Percentiles rank a stretch among this genome's conserved stretches.
Evolutionary conservation across 2,888 invertebrate species (phyloP).

Genomic region (Noctua janthe): DNA sequence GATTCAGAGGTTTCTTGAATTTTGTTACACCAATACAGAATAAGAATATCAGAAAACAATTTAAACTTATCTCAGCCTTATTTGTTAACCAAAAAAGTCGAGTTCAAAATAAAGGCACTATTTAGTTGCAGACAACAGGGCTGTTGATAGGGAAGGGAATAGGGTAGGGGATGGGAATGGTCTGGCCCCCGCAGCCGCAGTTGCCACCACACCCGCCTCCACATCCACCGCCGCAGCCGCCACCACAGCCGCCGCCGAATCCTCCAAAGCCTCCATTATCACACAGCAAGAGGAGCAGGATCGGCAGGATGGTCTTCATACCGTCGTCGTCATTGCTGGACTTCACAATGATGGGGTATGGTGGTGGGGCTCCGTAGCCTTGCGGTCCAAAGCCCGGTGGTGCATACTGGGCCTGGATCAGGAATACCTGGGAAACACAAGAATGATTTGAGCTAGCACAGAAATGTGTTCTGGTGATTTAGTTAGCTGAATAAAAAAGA

Average conservation of each 20-base stretch:
- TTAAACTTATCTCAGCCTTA: neutral
- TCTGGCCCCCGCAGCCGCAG: conserved; percentile 63
- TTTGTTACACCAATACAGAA: neutral
- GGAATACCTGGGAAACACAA: conserved; percentile 66
- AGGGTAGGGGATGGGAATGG: conserved; percentile 76
- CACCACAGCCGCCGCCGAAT: conserved; percentile 61
- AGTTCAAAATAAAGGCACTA: neutral
- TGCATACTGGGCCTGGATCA: conserved; percentile 73
- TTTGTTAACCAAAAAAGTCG: neutral
- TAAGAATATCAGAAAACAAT: neutral
- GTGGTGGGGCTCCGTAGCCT: conserved; percentile 68
- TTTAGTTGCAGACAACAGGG: conserved; percentile 63
- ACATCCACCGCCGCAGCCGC: conserved; percentile 55
- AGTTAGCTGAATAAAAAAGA: neutral
- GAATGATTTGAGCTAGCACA: neutral
- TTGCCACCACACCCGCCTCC: conserved; percentile 64
- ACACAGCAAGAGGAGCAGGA: conserved; percentile 75
- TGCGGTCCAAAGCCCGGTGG: conserved; percentile 61
- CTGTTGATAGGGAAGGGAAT: conserved; percentile 73
- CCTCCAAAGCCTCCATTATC: conserved; percentile 70
- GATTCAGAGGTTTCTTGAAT: neutral
- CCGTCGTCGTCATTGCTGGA: conserved; percentile 73
- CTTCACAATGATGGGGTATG: conserved; percentile 74
- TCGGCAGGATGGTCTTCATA: conserved; percentile 71
- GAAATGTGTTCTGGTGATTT: neutral